Percentiles rank a stretch among this genome's conserved stretches.
Conservation (phyloP, 2,113 vertebrate species). For the Halichoerus grypus region DNA sequence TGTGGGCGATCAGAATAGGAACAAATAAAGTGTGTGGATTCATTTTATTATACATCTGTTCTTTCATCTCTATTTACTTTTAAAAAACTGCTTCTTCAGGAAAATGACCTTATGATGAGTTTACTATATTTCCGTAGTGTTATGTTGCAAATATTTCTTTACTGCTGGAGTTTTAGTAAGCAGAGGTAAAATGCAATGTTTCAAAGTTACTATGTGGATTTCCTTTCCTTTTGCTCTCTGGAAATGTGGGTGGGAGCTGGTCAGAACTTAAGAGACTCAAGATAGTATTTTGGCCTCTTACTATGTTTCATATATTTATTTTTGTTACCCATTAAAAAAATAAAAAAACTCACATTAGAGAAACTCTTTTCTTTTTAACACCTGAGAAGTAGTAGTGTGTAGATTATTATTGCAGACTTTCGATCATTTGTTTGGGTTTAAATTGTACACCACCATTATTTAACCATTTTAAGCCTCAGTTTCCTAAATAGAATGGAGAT, state of each 20-base stretch:
- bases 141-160: slow-evolving; percentile 72
- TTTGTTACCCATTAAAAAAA: neutral
- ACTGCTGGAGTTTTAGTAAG: slow-evolving; percentile 60
- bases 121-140: slow-evolving; percentile 71
- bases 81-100: slow-evolving; percentile 67
- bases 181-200: slow-evolving; percentile 50
- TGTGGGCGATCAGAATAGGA: slow-evolving; percentile 57
- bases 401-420: neutral
- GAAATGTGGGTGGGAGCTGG: neutral
- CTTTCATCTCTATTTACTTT: slow-evolving; percentile 69
- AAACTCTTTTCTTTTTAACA: slow-evolving; percentile 11
- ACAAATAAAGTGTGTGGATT: slow-evolving; percentile 50
- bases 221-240: slow-evolving; percentile 8
- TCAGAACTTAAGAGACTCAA: neutral
- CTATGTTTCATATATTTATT: neutral
- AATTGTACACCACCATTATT: neutral
- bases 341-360: neutral
- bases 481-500: slow-evolving; percentile 22
- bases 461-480: neutral
- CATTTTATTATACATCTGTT: slow-evolving; percentile 81
- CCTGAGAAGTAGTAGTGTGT: neutral
- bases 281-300: neutral
- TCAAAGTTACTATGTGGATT: slow-evolving; percentile 17
- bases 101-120: slow-evolving; percentile 71
- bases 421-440: neutral